These are phyloP conservation scores for Thomomys bottae DNA, from an alignment of 2,113 vertebrate species.

Conservation along the genomic window DNA sequence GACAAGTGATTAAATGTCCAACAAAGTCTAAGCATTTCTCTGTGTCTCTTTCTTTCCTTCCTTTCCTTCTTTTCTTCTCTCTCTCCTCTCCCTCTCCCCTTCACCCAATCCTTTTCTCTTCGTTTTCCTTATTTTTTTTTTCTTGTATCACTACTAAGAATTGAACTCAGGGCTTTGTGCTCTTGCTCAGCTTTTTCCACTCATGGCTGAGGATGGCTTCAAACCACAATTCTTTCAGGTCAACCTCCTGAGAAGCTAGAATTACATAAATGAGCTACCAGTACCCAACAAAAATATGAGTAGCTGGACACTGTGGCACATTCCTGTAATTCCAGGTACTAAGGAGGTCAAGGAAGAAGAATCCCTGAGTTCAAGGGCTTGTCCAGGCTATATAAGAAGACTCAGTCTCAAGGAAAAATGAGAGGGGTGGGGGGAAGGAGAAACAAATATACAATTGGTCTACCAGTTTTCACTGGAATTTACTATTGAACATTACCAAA, in stretches of 20 bases:
- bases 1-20: not conserved
- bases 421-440: not conserved
- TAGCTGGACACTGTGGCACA: not conserved
- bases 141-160: no score
- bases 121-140: no score
- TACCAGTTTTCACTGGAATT: not conserved
- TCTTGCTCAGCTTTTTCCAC: no score
- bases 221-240: no score
- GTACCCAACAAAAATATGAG: conserved; percentile 1
- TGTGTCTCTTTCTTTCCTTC: no score
- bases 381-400: not conserved
- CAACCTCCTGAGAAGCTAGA: no score
- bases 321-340: not conserved
- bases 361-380: not conserved
- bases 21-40: conserved; percentile 22
- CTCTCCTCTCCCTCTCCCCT: no score
- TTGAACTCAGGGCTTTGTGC: no score
- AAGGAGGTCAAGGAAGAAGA: not conserved
- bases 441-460: conserved; percentile 5
- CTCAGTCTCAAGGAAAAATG: not conserved
- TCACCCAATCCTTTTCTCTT: no score
- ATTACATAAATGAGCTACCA: no score
- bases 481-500: conserved; percentile 1
- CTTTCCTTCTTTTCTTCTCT: no score
- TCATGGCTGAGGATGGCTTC: no score